Base-by-base conservation (phyloP, 2,113 vertebrate genomes). In the Peromyscus maniculatus region DNA sequence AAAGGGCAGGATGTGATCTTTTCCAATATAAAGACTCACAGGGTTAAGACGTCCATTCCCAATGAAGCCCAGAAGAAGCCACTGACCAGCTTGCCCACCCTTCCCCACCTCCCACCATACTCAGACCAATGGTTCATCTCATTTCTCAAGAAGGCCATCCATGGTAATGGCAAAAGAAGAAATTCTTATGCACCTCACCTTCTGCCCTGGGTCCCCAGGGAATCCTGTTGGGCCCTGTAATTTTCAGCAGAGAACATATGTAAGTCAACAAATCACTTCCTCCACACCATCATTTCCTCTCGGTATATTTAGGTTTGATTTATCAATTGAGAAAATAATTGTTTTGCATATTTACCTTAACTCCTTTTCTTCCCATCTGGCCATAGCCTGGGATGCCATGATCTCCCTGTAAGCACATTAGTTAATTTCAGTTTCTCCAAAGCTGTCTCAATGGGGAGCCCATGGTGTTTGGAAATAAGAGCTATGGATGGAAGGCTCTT, bases 191-290 rank as follows among this genome's bases (percentile, higher is more conserved):
- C 31, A 62, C 64, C 97, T 94, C 98, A 99, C 99, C 98, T 92
- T 96, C 36, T 98, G 88, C 49, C 99, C 99, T 4, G 98, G 98
- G 84, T 99, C 99, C 92, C 99, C 99, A 88, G 98, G 98, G 79
- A 99, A 99, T 97, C 99, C 99, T 93, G 96, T 86, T 91, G 98
- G 98, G 71, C 99, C 99, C 99, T 99, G 19, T 64, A 97, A 97
- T 87, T 91, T 97, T 80, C 77, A 98, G 89, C 43, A 97, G 21
- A 97, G 66, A 87, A 89, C 43, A 94, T 19, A 89, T 52, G 49
- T 49, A 71, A 89, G 71, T 91, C 82, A 94, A 55, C 13, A 86
- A 0, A 19, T 12, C 1, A 55, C 24, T 75, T 87, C 52, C 66
- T 16, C 4, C 26, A 3, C 7, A 39, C 7, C 26, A 74, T 39